These are phyloP conservation scores for Ibycter americanus DNA, from an alignment of 2,797 vertebrate species.

Conservation along the genomic window DNA sequence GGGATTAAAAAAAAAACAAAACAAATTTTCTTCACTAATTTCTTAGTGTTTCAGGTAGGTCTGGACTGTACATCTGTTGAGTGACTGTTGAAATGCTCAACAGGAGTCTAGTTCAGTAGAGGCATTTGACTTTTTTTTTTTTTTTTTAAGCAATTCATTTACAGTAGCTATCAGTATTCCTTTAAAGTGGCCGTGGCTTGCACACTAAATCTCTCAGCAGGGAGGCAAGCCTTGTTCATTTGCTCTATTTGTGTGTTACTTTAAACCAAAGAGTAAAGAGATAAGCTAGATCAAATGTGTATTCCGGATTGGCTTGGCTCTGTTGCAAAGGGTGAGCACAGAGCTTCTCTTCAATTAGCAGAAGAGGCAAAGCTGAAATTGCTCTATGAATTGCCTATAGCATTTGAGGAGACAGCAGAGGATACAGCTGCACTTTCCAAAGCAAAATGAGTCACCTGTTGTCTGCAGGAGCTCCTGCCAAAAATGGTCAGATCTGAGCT, in stretches of 20 bases:
- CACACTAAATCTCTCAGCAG: neutral
- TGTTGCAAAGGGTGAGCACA: neutral
- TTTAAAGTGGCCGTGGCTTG: neutral
- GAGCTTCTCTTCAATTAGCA: constrained; percentile 25
- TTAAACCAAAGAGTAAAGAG: constrained; percentile 15
- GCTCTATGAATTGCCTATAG: neutral
- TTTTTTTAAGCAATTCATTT: neutral
- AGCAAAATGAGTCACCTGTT: constrained; percentile 60
- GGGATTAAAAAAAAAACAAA: neutral
- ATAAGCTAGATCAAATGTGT: neutral
- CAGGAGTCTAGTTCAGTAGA: neutral
- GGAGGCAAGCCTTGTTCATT: neutral
- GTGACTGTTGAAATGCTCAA: neutral
- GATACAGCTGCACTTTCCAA: neutral
- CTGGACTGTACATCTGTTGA: neutral
- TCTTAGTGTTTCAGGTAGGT: neutral
- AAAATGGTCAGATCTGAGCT: neutral
- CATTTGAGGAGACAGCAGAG: neutral
- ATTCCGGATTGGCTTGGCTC: neutral
- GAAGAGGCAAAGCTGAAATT: neutral
- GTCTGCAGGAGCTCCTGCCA: neutral
- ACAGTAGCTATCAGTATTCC: neutral
- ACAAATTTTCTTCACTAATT: neutral
- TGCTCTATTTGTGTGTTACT: neutral
- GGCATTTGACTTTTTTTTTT: neutral